Conservation (phyloP, 2,888 invertebrate genomes). For the Boloria selene region DNA sequence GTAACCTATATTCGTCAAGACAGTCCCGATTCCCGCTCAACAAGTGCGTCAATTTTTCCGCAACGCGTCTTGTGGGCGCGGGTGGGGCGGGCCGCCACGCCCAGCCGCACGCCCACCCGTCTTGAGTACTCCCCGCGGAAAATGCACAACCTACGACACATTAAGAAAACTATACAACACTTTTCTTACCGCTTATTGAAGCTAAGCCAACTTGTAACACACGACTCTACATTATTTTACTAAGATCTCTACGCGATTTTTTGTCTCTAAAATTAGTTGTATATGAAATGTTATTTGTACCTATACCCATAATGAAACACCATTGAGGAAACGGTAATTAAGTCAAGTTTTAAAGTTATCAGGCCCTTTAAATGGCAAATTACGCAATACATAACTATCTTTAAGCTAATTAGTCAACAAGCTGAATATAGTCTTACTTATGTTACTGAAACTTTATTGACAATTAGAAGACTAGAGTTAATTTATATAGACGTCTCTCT, state of each 20-base stretch:
- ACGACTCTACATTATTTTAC: neutral
- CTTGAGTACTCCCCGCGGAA: slow-evolving; percentile 47
- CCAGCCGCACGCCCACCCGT: slow-evolving; percentile 69
- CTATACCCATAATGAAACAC: slow-evolving; percentile 11
- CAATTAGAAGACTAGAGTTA: slow-evolving; percentile 23
- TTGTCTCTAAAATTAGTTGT: neutral
- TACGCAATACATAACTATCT: slow-evolving; percentile 27
- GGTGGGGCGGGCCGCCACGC: slow-evolving; percentile 63
- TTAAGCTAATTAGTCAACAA: slow-evolving; percentile 14
- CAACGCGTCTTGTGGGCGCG: slow-evolving; percentile 64
- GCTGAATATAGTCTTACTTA: slow-evolving; percentile 12
- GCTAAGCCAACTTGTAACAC: neutral
- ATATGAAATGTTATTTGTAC: neutral
- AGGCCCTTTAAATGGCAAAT: slow-evolving; percentile 25
- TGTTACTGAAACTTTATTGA: slow-evolving; percentile 29
- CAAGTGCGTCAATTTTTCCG: slow-evolving; percentile 68
- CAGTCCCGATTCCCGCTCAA: slow-evolving; percentile 47
- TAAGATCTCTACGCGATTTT: neutral
- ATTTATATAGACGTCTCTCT: slow-evolving; percentile 55
- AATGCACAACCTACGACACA: slow-evolving; percentile 26
- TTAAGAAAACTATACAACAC: slow-evolving; percentile 1
- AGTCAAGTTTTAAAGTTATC: slow-evolving; percentile 4
- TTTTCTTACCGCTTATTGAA: neutral
- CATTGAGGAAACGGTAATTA: slow-evolving; percentile 21
- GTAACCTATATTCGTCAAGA: slow-evolving; percentile 10